These are phyloP conservation scores for Drosophila elegans DNA, from an alignment of 1,140 invertebrate species.

Conservation along the genomic window DNA sequence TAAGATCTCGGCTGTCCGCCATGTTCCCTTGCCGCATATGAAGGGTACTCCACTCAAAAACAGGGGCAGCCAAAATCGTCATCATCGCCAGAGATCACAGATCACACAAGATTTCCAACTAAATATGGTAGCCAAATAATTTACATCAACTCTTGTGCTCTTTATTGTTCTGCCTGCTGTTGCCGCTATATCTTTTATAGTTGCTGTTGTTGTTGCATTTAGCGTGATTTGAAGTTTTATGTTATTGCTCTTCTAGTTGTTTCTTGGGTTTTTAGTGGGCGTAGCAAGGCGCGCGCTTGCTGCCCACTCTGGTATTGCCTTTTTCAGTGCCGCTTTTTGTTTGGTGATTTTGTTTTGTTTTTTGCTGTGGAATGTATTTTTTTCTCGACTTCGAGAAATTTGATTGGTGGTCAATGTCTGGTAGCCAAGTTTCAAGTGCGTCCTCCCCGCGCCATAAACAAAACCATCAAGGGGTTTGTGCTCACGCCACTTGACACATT, in stretches of 20 bases:
- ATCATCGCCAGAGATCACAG: conserved; percentile 45
- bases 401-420: conserved; percentile 77
- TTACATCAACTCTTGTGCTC: conserved; percentile 72
- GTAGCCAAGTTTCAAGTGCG: conserved; percentile 66
- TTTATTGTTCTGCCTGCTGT: conserved; percentile 66
- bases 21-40: conserved; percentile 27
- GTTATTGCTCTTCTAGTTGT: conserved; percentile 66
- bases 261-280: conserved; percentile 56
- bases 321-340: conserved; percentile 71
- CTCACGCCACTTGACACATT: conserved; percentile 77
- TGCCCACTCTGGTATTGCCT: conserved; percentile 69
- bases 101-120: conserved; percentile 74
- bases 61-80: conserved; percentile 45
- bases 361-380: conserved; percentile 1
- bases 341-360: conserved; percentile 22
- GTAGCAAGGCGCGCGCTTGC: conserved; percentile 61
- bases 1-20: conserved; percentile 20
- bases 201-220: conserved; percentile 52
- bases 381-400: conserved; percentile 28
- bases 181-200: conserved; percentile 46
- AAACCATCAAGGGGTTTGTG: conserved; percentile 26
- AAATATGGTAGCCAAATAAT: conserved; percentile 82
- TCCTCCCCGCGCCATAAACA: conserved; percentile 16
- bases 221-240: conserved; percentile 77
- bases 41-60: conserved; percentile 58